Evolutionary conservation across 2,888 invertebrate species (phyloP), one percentile per base, ranked within the genome.

Genomic region (Zelleria hepariella): DNA sequence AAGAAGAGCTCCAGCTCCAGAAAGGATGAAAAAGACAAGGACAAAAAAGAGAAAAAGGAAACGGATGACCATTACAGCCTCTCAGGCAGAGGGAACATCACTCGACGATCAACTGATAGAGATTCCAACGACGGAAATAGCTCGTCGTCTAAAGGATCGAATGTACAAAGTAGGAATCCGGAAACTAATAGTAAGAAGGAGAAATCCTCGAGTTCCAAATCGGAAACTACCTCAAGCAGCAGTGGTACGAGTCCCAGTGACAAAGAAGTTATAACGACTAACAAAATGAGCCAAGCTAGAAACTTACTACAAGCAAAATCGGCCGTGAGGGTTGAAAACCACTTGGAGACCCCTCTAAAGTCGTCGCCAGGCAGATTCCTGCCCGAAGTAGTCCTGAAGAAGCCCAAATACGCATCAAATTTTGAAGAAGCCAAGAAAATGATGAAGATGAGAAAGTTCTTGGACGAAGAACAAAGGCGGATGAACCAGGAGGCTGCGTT

Each of bases 41-140:
- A 86, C 60, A 89, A 88, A 65, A 83, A 87, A 59, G 80, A 78
- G 23, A 90, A 89, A 68, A 91, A 91, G 70, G 81, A 89, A 2
- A 88, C 87, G 60, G 95, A 95, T 70, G 95, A 95, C 75, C 94
- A 95, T 72, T 92, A 91, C 61, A 91, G 92, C 66, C 83, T 91
- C 5, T 92, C 93, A 47, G 90, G 91, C 0, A 92, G 93, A 69
- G 90, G 89, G 10, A 90, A 90, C 51, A 91, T 91, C 58, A 91
- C 90, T 65, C 90, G 95, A 6, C 88, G 95, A 57, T 95, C 95
- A 0, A 94, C 94, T 0, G 95, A 94, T 67, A 88, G 94, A 62
- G 94, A 96, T 79, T 95, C 95, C 0, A 95, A 94, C 66, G 95
- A 94, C 73, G 95, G 93, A 5, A 69, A 80, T 10, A 90, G 89